Conservation (phyloP, 2,113 vertebrate genomes). For the Channa argus region DNA sequence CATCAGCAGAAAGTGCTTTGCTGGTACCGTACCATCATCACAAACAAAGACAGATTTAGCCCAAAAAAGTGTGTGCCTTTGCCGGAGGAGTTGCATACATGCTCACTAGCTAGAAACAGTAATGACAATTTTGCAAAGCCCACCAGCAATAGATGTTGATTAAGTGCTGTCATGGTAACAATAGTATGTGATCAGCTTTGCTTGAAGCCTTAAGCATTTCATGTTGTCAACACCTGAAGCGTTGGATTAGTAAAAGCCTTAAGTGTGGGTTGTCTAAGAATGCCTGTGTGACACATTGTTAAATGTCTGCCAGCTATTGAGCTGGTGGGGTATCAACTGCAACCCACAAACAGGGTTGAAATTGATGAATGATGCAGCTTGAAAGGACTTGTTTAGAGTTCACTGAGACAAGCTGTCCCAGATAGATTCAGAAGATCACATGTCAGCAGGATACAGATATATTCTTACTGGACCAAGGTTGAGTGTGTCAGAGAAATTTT, state of each 20-base stretch:
- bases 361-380: constrained; percentile 84
- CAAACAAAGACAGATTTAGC: constrained; percentile 73
- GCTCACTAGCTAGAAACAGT: constrained; percentile 24
- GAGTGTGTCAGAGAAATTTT: constrained; percentile 85
- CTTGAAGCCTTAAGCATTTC: constrained; percentile 42
- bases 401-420: constrained; percentile 79
- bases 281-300: constrained; percentile 62
- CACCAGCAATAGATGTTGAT: constrained; percentile 56
- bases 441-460: constrained; percentile 85
- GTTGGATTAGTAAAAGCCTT: constrained; percentile 63
- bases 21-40: constrained; percentile 64
- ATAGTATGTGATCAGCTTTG: constrained; percentile 54
- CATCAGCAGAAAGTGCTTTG: constrained; percentile 77
- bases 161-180: constrained; percentile 68
- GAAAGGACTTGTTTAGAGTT: constrained; percentile 82
- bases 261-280: constrained; percentile 61
- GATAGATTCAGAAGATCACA: constrained; percentile 84
- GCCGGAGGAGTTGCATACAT: constrained; percentile 23
- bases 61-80: constrained; percentile 18
- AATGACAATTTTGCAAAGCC: constrained; percentile 47
- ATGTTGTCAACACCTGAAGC: constrained; percentile 60
- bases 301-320: constrained; percentile 70
- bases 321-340: constrained; percentile 69
- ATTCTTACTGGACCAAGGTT: constrained; percentile 83
- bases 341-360: constrained; percentile 73